Percentiles rank a stretch among this genome's conserved stretches.
Evolutionary conservation across 2,797 vertebrate genomes (phyloP).

Genomic region (Balearica regulorum): DNA sequence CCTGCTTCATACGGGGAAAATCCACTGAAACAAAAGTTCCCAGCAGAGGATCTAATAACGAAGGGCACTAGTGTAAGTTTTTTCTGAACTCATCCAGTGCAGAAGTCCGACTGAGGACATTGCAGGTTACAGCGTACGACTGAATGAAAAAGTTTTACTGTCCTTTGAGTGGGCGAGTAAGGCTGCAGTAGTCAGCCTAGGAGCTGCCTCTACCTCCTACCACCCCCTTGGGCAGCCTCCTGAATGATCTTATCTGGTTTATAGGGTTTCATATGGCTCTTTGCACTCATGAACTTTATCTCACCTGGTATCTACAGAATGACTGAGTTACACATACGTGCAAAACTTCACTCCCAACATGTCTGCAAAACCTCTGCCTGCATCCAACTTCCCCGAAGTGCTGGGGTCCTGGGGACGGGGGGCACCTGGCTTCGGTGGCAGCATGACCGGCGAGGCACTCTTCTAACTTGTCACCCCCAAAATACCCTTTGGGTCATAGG

Average conservation of each 20-base stretch:
- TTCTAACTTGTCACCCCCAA: background rate
- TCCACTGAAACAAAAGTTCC: background rate
- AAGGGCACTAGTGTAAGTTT: background rate
- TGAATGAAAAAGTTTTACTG: background rate
- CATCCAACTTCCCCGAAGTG: rapidly evolving
- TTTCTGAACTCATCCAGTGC: background rate
- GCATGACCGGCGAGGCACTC: background rate
- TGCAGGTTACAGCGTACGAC: background rate
- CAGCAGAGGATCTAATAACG: background rate
- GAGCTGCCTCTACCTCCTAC: background rate
- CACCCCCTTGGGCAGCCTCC: background rate
- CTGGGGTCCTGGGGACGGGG: rapidly evolving
- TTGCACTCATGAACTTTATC: background rate
- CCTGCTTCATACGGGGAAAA: background rate
- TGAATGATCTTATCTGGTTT: background rate
- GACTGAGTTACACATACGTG: background rate
- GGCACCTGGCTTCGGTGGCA: background rate
- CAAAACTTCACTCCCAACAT: background rate
- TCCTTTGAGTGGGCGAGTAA: background rate
- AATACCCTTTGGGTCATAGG: background rate
- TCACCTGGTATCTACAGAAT: background rate
- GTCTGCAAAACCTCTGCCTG: background rate
- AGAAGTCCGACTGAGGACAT: background rate
- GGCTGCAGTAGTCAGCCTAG: background rate
- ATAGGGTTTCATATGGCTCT: background rate